Conservation (phyloP, 2,797 vertebrate species). For the Mus spretus region DNA sequence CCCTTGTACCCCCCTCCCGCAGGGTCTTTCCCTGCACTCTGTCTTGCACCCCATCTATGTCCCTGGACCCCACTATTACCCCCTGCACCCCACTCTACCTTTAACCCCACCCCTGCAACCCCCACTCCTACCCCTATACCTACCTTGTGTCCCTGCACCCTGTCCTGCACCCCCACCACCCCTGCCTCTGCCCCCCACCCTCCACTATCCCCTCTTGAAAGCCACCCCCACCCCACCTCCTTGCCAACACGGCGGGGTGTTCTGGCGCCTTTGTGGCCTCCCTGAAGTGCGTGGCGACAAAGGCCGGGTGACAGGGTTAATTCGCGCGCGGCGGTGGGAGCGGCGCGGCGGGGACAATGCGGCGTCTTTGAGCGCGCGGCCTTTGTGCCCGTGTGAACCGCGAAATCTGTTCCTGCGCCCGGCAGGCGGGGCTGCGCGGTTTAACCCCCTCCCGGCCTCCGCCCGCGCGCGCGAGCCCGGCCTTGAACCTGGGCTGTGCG, state of each 20-base stretch:
- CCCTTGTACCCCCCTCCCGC: neutral
- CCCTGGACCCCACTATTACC: neutral
- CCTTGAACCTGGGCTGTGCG: constrained; percentile 22
- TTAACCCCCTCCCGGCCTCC: constrained; percentile 78
- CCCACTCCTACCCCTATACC: neutral
- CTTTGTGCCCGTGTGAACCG: constrained; percentile 92
- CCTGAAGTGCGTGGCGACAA: constrained; percentile 88
- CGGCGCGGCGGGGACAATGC: constrained; percentile 89
- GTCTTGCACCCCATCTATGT: neutral
- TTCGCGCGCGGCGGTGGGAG: constrained; percentile 90
- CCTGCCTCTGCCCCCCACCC: neutral
- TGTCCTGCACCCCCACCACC: neutral
- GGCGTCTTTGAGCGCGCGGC: constrained; percentile 88
- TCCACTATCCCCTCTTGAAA: neutral
- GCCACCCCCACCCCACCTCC: neutral
- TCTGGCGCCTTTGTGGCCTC: constrained; percentile 88
- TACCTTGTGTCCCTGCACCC: neutral
- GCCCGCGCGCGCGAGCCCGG: fast-evolving
- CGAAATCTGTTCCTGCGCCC: constrained; percentile 88
- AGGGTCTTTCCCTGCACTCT: neutral
- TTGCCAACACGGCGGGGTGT: constrained; percentile 82
- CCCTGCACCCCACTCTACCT: neutral
- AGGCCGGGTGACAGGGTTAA: constrained; percentile 91
- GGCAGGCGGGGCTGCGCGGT: neutral
- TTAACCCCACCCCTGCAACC: neutral